phyloP scores from a whole-genome alignment of 2,888 invertebrate genomes.

The Sepiola atlantica region DNA sequence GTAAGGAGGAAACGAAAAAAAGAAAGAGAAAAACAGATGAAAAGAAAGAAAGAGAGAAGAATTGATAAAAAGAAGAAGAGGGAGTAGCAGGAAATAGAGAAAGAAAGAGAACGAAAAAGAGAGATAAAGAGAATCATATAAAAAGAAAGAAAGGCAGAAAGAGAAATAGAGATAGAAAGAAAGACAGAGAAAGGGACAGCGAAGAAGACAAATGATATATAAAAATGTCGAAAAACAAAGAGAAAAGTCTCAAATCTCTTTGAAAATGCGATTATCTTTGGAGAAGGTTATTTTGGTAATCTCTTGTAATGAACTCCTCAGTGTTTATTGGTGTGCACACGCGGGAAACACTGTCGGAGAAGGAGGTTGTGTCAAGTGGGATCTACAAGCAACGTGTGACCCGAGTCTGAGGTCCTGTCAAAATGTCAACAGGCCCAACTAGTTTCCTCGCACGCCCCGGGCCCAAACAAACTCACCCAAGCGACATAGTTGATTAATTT shows the following conservation, averaged over 20 bases:
- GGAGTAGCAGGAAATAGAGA: neutral
- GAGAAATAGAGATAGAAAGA: neutral
- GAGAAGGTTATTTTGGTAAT: neutral
- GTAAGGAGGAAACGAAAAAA: too few relatives aligned
- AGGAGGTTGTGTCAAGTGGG: neutral
- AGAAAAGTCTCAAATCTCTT: neutral
- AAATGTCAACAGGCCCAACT: neutral
- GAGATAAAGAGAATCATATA: too few relatives aligned
- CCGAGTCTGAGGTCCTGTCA: neutral
- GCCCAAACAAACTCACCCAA: too few relatives aligned
- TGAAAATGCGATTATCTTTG: neutral
- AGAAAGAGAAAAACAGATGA: too few relatives aligned
- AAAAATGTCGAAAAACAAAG: neutral
- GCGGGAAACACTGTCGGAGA: neutral
- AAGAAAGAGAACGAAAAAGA: too few relatives aligned
- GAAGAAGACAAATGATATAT: neutral
- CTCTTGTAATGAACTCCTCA: neutral
- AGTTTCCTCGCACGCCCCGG: neutral
- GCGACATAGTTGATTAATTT: too few relatives aligned
- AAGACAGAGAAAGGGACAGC: neutral
- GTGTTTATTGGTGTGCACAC: neutral
- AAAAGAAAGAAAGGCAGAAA: too few relatives aligned
- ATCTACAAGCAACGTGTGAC: neutral
- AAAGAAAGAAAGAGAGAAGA: neutral
- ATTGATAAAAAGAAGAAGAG: too few relatives aligned